Conservation (phyloP, 2,797 vertebrate genomes). For the Linurgus olivaceus region DNA sequence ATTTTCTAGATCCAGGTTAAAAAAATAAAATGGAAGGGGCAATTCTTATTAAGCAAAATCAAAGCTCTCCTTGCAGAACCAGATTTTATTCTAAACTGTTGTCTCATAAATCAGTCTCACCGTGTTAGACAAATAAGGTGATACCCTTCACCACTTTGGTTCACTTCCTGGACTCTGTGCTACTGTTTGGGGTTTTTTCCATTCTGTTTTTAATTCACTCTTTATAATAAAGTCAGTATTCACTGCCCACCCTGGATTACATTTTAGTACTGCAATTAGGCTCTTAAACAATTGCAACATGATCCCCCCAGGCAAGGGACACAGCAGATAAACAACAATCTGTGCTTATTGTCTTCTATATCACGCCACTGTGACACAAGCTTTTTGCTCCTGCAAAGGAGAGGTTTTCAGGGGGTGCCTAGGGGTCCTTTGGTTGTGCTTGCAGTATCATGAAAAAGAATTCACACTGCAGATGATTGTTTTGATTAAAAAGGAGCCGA, state of each 20-base stretch:
- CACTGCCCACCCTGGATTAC: not conserved
- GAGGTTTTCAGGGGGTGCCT: not conserved
- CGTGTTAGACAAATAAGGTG: not conserved
- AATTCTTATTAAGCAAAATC: not conserved
- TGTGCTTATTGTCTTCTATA: not conserved
- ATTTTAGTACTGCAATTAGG: not conserved
- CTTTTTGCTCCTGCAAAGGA: not conserved
- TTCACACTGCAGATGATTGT: rapidly evolving
- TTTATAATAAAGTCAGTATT: not conserved
- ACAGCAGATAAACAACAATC: not conserved
- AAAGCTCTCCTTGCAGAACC: not conserved
- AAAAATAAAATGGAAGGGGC: not conserved
- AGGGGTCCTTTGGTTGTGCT: not conserved
- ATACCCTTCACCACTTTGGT: not conserved
- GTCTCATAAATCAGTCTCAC: not conserved
- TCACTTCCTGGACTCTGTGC: not conserved
- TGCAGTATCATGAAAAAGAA: not conserved
- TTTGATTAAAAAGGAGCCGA: not conserved
- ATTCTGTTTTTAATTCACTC: not conserved
- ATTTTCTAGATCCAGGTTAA: not conserved
- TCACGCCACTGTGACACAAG: not conserved
- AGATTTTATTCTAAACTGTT: not conserved
- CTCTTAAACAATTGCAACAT: not conserved
- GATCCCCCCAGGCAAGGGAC: not conserved
- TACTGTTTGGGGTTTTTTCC: not conserved